phyloP scores from a whole-genome alignment of 2,113 vertebrate genomes.

The Gopherus flavomarginatus region DNA sequence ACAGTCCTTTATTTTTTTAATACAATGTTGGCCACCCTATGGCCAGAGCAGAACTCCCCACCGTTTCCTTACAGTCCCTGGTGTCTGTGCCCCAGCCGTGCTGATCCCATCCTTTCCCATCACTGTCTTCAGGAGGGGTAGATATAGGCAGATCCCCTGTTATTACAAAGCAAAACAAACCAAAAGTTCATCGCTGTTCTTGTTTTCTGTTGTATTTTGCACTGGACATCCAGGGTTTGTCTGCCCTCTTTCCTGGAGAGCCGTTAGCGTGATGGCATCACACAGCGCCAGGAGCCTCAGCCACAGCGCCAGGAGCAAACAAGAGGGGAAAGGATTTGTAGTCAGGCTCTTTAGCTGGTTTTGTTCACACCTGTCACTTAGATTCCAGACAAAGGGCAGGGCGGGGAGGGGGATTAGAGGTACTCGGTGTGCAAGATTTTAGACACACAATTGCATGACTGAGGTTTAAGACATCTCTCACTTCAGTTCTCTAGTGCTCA shows the following conservation, averaged over 20 bases:
- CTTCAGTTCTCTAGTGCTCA: slow-evolving; percentile 17
- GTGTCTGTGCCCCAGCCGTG: not conserved
- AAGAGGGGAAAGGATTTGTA: not conserved
- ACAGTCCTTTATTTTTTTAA: not conserved
- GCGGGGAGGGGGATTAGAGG: not conserved
- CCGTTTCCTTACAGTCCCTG: not conserved
- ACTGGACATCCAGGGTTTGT: not conserved
- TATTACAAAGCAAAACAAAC: not conserved
- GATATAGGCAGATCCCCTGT: not conserved
- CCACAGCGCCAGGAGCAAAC: not conserved
- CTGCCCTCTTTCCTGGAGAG: not conserved
- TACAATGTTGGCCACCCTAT: not conserved
- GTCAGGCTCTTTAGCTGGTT: slow-evolving; percentile 20
- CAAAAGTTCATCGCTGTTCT: not conserved
- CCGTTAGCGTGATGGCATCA: not conserved
- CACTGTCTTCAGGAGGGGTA: not conserved
- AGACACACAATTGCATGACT: slow-evolving; percentile 53
- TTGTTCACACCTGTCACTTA: slow-evolving; percentile 59
- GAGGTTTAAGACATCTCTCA: slow-evolving; percentile 61
- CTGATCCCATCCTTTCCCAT: rapidly evolving
- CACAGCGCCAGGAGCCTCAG: not conserved
- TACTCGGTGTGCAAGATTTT: slow-evolving; percentile 53
- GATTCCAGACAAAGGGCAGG: slow-evolving; percentile 53
- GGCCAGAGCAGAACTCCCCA: too few relatives aligned
- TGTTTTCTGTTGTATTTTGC: slow-evolving; percentile 47